phyloP scores from a whole-genome alignment of 2,797 vertebrate genomes.

The Chaetophractus vellerosus region DNA sequence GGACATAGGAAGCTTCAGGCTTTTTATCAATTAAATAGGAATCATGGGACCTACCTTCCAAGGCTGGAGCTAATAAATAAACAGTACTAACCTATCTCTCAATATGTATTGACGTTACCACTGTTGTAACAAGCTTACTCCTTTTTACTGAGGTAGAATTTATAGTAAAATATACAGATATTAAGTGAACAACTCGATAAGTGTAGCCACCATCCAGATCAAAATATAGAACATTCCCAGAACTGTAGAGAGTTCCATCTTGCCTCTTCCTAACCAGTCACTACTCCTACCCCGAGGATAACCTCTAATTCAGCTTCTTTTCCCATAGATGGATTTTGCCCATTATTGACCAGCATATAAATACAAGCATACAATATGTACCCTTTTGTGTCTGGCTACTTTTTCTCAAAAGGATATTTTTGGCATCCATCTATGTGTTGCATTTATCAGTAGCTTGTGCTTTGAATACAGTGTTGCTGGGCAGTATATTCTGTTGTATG shows the following conservation, averaged over 20 bases:
- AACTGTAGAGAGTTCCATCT: not conserved
- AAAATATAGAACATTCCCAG: not conserved
- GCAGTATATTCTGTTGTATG: not conserved
- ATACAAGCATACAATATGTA: not conserved
- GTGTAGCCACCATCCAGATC: not conserved
- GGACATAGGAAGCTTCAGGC: accelerated
- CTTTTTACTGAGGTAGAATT: not conserved
- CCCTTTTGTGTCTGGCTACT: not conserved
- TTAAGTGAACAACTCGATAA: not conserved
- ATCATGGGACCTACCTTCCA: not conserved
- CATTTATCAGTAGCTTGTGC: not conserved
- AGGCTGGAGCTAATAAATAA: not conserved
- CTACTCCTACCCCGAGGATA: accelerated
- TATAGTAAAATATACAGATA: not conserved
- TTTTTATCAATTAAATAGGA: not conserved
- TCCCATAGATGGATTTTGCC: not conserved
- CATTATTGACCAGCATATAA: not conserved
- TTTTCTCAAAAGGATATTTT: not conserved
- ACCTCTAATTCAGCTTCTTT: not conserved
- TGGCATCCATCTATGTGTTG: not conserved
- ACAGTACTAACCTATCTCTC: accelerated
- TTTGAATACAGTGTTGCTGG: not conserved
- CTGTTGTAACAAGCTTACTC: not conserved
- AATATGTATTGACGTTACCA: not conserved
- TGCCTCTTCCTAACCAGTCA: accelerated